Conservation (phyloP, 2,888 invertebrate species). For the Tetramorium bicarinatum region DNA sequence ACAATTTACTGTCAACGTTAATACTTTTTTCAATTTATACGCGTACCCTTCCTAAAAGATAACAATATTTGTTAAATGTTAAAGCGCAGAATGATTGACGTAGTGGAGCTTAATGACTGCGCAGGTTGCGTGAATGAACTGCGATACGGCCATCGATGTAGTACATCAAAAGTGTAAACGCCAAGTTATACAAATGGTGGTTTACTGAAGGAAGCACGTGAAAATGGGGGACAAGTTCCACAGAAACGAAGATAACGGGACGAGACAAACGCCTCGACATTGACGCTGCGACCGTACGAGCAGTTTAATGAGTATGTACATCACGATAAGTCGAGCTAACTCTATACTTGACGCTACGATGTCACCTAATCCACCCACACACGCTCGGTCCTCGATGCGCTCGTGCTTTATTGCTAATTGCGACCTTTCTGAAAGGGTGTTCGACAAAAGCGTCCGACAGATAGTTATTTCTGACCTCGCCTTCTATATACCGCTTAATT, state of each 20-base stretch:
- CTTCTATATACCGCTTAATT: conserved; percentile 22
- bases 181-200: conserved; percentile 15
- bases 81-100: neutral
- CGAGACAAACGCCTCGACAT: conserved; percentile 54
- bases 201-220: conserved; percentile 40
- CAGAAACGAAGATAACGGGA: conserved; percentile 47
- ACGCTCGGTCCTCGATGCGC: conserved; percentile 37
- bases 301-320: conserved; percentile 63
- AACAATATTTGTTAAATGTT: conserved; percentile 12
- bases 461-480: neutral
- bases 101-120: conserved; percentile 21
- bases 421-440: conserved; percentile 34
- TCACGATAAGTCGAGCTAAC: conserved; percentile 66
- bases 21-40: neutral
- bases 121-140: neutral
- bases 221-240: conserved; percentile 48
- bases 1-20: neutral
- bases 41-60: neutral
- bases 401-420: conserved; percentile 65
- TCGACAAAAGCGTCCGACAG: conserved; percentile 5
- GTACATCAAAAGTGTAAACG: conserved; percentile 26
- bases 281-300: conserved; percentile 53
- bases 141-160: conserved; percentile 21
- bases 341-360: conserved; percentile 45
- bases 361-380: conserved; percentile 59